A percentile compares a stretch with the other conserved stretches of the same genome.
phyloP scores from a whole-genome alignment of 2,113 vertebrate genomes.

The Perca fluviatilis region DNA sequence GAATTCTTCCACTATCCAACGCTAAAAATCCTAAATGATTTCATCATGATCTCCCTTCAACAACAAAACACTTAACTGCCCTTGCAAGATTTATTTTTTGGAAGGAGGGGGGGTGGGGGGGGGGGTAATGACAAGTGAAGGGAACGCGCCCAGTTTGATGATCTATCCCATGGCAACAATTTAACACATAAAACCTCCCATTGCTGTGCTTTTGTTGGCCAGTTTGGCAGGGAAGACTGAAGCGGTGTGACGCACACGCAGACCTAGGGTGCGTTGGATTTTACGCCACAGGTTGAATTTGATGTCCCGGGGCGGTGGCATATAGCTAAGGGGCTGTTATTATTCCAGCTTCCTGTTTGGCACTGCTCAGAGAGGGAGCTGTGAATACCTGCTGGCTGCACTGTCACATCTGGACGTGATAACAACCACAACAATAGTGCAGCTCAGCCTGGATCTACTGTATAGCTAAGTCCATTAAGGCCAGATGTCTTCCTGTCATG shows the following conservation, averaged over 20 bases:
- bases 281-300: conserved; percentile 8
- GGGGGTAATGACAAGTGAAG: conserved; percentile 21
- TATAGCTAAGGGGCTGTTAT: conserved; percentile 50
- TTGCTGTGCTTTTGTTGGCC: conserved; percentile 68
- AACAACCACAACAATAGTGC: conserved; percentile 37
- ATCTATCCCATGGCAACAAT: conserved; percentile 29
- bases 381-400: conserved; percentile 56
- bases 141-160: conserved; percentile 39
- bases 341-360: conserved; percentile 68
- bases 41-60: conserved; percentile 5
- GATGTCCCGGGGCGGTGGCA: conserved; percentile 28
- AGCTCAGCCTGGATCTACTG: conserved; percentile 53
- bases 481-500: conserved; percentile 52
- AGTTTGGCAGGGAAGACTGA: conserved; percentile 12
- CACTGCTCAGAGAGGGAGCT: conserved; percentile 16
- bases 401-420: conserved; percentile 48
- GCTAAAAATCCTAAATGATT: conserved; percentile 17
- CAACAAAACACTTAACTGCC: conserved; percentile 21
- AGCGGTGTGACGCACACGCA: conserved; percentile 46
- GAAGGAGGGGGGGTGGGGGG: not conserved
- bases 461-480: conserved; percentile 42
- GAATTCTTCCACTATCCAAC: not conserved
- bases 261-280: conserved; percentile 4
- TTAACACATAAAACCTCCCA: conserved; percentile 35
- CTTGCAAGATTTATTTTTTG: conserved; percentile 42